Evolutionary conservation across 2,797 vertebrate species (phyloP).

Genomic region (Choloepus didactylus): DNA sequence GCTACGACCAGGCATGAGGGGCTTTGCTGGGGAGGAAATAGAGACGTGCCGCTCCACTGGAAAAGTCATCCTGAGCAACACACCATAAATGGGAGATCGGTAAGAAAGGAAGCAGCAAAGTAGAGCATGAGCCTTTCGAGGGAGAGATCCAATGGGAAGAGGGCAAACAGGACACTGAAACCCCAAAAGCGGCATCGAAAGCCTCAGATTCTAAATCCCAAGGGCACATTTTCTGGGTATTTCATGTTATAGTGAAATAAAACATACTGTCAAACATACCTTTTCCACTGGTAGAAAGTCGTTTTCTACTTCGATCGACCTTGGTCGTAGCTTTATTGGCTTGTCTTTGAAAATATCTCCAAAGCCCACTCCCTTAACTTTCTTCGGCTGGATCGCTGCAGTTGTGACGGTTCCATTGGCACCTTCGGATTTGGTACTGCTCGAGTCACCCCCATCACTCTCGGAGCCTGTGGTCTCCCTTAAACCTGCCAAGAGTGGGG

Average conservation of each 20-base stretch:
- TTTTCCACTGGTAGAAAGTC: conserved; percentile 92
- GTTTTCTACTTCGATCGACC: conserved; percentile 95
- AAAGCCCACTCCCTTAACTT: conserved; percentile 97
- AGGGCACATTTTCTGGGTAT: not conserved
- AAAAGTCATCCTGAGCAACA: conserved; percentile 48
- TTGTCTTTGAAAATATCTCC: conserved; percentile 99
- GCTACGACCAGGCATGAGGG: not conserved
- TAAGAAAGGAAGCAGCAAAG: not conserved
- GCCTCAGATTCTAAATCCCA: not conserved
- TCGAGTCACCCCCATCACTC: conserved; percentile 95
- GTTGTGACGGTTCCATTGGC: conserved; percentile 90
- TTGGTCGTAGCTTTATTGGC: conserved; percentile 96
- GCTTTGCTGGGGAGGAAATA: conserved; percentile 23
- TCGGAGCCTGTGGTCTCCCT: conserved; percentile 97
- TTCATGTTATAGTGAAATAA: conserved; percentile 21
- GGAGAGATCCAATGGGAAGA: not conserved
- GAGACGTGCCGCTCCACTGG: not conserved
- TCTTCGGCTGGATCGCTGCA: conserved; percentile 96
- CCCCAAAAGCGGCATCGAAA: not conserved
- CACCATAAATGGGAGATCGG: not conserved
- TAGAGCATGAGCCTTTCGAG: not conserved
- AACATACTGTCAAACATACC: conserved; percentile 85
- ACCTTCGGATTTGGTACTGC: conserved; percentile 94
- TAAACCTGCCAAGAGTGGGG: conserved; percentile 87
- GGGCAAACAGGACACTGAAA: not conserved